Base-by-base conservation (phyloP, 2,113 vertebrate species). In the Osmerus mordax region DNA sequence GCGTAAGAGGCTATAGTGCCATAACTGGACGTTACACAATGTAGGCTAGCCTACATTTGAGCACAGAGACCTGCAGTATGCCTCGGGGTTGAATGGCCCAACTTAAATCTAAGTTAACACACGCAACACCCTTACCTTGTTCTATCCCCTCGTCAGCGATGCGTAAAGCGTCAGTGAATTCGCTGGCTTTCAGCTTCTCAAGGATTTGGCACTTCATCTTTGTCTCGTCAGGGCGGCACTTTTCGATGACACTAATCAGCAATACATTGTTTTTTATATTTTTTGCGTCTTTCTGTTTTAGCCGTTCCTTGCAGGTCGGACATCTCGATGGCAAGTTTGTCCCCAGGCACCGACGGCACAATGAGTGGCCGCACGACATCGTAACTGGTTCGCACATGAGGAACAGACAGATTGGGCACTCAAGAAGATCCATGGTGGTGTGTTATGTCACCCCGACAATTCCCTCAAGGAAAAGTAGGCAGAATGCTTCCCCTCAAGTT, bases 341-440 rank as follows among this genome's bases (percentile, higher is more conserved):
- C 7, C 75, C 88, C 8, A 92, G 82, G 83, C 95, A 96, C 3
- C 91, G 73, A 67, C 91, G 89, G 83, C 95, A 96, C 74, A 95
- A 93, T 2, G 94, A 91, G 86, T 96, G 94, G 0, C 95, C 95
- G 84, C 95, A 96, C 1, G 88, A 82, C 74, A 93, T 78, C 7
- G 93, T 96, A 77, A 93, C 91, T 36, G 95, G 94, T 73, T 95
- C 93, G 85, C 89, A 88, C 81, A 96, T 90, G 2, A 92, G 80
- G 70, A 92, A 86, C 71, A 80, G 86, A 53, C 95, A 96, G 12
- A 84, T 74, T 0, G 94, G 94, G 69, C 95, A 96, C 71, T 90
- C 88, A 79, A 95, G 85, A 15, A 92, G 23, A 3, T 95, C 94
- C 92, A 92, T 92, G n/a, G 47, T 54, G 13, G 16, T n/a, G 23